phyloP scores from a whole-genome alignment of 2,113 vertebrate genomes.

The Hippocampus barbouri region DNA sequence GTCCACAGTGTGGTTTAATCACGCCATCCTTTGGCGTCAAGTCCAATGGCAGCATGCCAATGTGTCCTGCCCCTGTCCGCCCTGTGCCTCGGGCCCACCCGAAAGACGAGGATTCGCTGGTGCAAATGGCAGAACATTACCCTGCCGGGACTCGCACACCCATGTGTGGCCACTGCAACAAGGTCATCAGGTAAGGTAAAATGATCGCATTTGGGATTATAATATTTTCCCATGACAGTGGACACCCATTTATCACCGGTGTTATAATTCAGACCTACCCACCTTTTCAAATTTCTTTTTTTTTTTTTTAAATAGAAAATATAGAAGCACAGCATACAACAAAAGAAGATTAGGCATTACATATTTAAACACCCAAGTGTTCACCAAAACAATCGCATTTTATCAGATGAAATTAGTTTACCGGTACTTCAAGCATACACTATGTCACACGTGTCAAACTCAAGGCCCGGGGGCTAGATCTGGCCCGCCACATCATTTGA shows the following conservation, averaged over 20 bases:
- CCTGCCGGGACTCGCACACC: conserved; percentile 90
- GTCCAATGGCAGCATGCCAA: conserved; percentile 62
- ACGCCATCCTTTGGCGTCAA: conserved; percentile 74
- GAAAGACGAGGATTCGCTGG: conserved; percentile 80
- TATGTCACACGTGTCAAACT: too few species aligned
- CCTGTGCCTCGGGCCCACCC: conserved; percentile 64
- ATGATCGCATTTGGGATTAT: not conserved
- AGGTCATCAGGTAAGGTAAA: conserved; percentile 82
- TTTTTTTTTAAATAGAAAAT: too few species aligned
- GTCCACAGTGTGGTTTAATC: conserved; percentile 47
- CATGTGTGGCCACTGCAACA: conserved; percentile 89
- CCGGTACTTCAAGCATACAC: too few species aligned
- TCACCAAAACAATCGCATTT: too few species aligned
- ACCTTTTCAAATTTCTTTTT: too few species aligned
- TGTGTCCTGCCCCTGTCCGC: conserved; percentile 48
- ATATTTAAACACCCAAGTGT: too few species aligned
- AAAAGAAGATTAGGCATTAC: too few species aligned
- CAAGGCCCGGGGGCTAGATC: too few species aligned
- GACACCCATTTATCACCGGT: not conserved
- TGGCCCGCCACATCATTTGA: too few species aligned
- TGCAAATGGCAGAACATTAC: conserved; percentile 92
- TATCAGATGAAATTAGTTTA: too few species aligned
- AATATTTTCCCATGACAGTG: not conserved
- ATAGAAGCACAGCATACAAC: too few species aligned
- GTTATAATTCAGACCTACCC: too few species aligned